Base-by-base conservation (phyloP, 2,797 vertebrate species). In the Tenualosa thibaudeaui region DNA sequence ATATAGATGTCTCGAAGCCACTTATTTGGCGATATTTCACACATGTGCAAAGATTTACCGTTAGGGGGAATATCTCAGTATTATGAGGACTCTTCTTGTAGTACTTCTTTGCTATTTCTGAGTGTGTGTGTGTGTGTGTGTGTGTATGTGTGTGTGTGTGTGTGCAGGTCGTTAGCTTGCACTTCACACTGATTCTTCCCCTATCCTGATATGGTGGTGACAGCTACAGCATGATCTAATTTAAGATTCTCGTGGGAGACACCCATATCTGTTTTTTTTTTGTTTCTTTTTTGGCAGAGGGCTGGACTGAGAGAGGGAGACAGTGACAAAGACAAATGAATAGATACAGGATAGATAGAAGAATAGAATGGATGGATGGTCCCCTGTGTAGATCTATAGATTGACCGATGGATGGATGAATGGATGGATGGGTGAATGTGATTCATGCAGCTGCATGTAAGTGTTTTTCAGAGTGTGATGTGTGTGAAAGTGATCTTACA, bases 161-260 rank as follows among this genome's bases (percentile, higher is more conserved):
- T 81, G 53, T 71, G 53, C 31, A 54, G 43, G 24, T 53, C 22
- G 6, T 84, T 81, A 78, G 71, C 71, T 22, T 78, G 40, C 40
- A 78, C 71, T 19, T 78, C 37, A 78, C 10, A 5, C 10, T 46
- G 40, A 22, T 78, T 78, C 68, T 40, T 78, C 37, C 71, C 71
- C 71, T 2, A 46, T 78, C 71, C 71, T 46, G 71, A 7, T 46
- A 46, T n/a, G 40, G 81, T 26, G 12, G 54, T 5, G 83, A 89
- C 85, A 87, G 86, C 82, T 85, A 86, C 85, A 82, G 60, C 81
- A 78, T 51, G 82, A 87, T 88, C 86, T 90, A 85, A 91, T 89
- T 90, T 87, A 87, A 81, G 87, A 87, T 81, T 83, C 83, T 50
- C 90, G 9, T 22, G 85, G 88, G 87, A 87, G 85, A 88, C 58